Conservation (phyloP, 2,888 invertebrate genomes). For the Plutella xylostella region DNA sequence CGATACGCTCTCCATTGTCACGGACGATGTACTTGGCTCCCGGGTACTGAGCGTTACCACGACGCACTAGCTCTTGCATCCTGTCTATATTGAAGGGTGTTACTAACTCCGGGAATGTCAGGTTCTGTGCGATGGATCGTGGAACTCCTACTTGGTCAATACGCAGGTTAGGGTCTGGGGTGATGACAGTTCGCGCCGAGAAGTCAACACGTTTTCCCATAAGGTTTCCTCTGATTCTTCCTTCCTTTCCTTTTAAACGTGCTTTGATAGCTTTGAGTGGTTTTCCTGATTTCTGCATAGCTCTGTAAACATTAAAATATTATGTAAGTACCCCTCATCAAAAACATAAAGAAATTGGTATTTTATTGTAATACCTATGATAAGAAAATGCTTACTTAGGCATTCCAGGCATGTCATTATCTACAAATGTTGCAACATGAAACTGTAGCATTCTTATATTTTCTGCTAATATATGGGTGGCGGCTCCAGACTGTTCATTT, state of each 20-base stretch:
- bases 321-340: background rate
- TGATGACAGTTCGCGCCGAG: slow-evolving; percentile 98
- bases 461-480: slow-evolving; percentile 96
- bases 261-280: slow-evolving; percentile 98
- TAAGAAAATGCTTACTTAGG: slow-evolving; percentile 71
- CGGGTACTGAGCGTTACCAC: slow-evolving; percentile 98
- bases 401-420: slow-evolving; percentile 99
- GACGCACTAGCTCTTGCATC: slow-evolving; percentile 90
- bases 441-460: slow-evolving; percentile 98
- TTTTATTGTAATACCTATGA: background rate
- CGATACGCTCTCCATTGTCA: slow-evolving; percentile 98
- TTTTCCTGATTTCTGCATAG: slow-evolving; percentile 99
- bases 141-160: slow-evolving; percentile 99
- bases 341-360: slow-evolving; percentile 11
- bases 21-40: slow-evolving; percentile 99
- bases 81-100: slow-evolving; percentile 99
- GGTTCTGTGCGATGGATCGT: slow-evolving; percentile 96
- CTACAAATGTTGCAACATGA: slow-evolving; percentile 97
- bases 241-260: slow-evolving; percentile 97
- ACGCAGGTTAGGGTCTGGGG: slow-evolving; percentile 93
- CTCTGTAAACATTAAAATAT: slow-evolving; percentile 61
- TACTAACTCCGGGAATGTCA: slow-evolving; percentile 99
- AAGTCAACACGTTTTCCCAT: slow-evolving; percentile 99
- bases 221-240: slow-evolving; percentile 97
- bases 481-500: slow-evolving; percentile 97